phyloP scores from a whole-genome alignment of 2,888 invertebrate species.

The Callimorpha dominula region DNA sequence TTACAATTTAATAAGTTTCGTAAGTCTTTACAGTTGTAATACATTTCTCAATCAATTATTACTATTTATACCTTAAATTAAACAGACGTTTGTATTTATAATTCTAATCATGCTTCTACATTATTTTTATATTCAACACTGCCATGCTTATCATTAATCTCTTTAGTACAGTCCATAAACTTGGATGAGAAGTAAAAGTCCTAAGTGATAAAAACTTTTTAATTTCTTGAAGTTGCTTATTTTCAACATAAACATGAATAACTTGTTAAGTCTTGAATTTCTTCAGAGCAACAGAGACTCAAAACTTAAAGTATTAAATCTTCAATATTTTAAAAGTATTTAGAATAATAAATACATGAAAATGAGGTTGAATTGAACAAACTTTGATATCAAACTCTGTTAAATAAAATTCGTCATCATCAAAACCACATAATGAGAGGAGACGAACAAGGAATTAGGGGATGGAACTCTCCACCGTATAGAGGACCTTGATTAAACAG shows the following conservation, averaged over 20 bases:
- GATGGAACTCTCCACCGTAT: too few species aligned
- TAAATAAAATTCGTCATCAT: too few species aligned
- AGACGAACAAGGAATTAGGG: too few species aligned
- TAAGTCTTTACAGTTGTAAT: too few species aligned
- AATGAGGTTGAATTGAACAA: too few species aligned
- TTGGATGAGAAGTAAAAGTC: constrained; percentile 7
- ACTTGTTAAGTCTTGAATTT: not conserved
- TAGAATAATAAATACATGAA: not conserved
- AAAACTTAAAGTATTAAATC: not conserved
- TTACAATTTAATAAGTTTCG: too few species aligned
- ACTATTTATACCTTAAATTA: not conserved
- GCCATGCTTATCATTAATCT: not conserved
- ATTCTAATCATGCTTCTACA: not conserved
- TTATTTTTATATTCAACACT: not conserved
- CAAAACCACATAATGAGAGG: too few species aligned
- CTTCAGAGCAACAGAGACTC: not conserved
- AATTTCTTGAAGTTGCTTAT: constrained; percentile 15
- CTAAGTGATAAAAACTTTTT: constrained; percentile 25
- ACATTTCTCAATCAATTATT: too few species aligned
- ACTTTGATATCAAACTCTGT: too few species aligned
- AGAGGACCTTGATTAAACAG: too few species aligned
- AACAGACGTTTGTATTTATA: not conserved
- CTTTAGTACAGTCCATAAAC: constrained; percentile 5
- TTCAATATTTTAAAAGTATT: not conserved
- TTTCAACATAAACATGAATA: constrained; percentile 12